Conservation (phyloP, 1,140 invertebrate species). For the Lanistes nyassanus region DNA sequence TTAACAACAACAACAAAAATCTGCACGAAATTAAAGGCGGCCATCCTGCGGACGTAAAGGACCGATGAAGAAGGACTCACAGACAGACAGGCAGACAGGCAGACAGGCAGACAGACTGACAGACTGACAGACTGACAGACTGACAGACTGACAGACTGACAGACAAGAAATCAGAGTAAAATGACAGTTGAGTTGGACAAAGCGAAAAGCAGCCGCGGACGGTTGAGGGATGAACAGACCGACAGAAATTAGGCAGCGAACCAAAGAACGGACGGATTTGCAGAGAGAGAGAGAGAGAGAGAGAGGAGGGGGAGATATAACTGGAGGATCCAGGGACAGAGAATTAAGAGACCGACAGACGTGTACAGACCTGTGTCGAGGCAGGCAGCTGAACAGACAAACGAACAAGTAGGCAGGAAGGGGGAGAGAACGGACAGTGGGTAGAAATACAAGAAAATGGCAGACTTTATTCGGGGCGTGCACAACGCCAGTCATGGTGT, state of each 20-base stretch:
- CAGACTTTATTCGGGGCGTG: too few relatives aligned
- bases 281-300: background rate
- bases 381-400: background rate
- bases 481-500: too few relatives aligned
- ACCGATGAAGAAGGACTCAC: background rate
- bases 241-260: background rate
- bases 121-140: background rate
- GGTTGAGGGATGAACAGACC: background rate
- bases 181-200: too few relatives aligned
- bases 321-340: background rate
- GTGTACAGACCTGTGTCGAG: too few relatives aligned
- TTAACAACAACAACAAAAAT: too few relatives aligned
- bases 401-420: background rate
- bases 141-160: background rate
- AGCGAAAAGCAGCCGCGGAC: too few relatives aligned
- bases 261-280: background rate
- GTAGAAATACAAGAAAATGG: background rate
- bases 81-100: background rate
- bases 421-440: background rate
- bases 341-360: too few relatives aligned
- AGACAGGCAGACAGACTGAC: background rate
- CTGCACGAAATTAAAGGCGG: too few relatives aligned
- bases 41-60: too few relatives aligned
- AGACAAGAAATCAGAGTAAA: slow-evolving; percentile 1
- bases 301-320: background rate